These are phyloP conservation scores for Drosophila mulleri DNA, from an alignment of 2,888 invertebrate species.

Conservation along the genomic window DNA sequence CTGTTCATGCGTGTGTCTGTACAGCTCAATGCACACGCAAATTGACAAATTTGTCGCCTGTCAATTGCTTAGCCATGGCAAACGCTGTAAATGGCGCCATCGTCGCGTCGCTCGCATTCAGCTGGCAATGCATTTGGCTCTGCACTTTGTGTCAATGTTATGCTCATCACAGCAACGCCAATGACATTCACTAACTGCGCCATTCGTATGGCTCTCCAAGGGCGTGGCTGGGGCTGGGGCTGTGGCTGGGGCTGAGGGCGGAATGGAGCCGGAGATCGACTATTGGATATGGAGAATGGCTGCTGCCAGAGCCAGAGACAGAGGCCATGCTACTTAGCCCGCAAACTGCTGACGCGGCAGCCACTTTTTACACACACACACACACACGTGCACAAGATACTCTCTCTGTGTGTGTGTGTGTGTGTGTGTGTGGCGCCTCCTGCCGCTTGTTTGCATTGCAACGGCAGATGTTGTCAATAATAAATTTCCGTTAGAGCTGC, in stretches of 20 bases:
- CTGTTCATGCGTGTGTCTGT: background rate
- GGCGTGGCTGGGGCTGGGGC: background rate
- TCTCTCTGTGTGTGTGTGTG: conserved; percentile 11
- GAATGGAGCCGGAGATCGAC: background rate
- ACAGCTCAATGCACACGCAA: conserved; percentile 31
- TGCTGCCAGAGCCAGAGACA: conserved; percentile 20
- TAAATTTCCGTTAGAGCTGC: conserved; percentile 82
- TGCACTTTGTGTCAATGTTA: conserved; percentile 78
- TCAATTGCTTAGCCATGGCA: conserved; percentile 22
- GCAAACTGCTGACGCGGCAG: conserved; percentile 71
- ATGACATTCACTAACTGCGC: conserved; percentile 59
- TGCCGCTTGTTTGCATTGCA: conserved; percentile 75
- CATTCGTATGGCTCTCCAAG: background rate
- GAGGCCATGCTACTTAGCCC: conserved; percentile 72
- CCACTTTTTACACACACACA: conserved; percentile 35
- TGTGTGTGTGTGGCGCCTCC: conserved; percentile 32
- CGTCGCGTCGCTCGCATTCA: conserved; percentile 4
- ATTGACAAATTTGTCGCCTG: conserved; percentile 62
- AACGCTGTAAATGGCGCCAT: conserved; percentile 43
- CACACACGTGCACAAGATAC: background rate
- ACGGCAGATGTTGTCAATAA: conserved; percentile 81
- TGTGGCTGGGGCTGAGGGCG: background rate
- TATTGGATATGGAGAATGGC: conserved; percentile 10
- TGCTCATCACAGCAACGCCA: conserved; percentile 73
- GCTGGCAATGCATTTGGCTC: conserved; percentile 25